Base-by-base conservation (phyloP, 2,797 vertebrate species). In the Thalassophryne amazonica region DNA sequence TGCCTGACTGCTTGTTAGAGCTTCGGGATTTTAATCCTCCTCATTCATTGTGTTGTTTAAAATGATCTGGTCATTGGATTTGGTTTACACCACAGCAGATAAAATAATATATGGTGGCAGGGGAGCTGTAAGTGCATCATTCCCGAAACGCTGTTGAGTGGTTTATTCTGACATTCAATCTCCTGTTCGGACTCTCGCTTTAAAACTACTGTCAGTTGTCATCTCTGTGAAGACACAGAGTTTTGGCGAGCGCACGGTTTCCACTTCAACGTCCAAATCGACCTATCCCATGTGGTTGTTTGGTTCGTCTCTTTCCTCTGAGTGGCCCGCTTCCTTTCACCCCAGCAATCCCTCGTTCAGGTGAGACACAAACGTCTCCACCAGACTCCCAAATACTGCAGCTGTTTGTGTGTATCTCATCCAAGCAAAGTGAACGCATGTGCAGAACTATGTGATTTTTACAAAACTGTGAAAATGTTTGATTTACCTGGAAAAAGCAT, bases 211-310 rank as follows among this genome's bases (percentile, higher is more conserved):
- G 55, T 71, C 75, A 32, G 49, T 40, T 38, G 51, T 67, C 30
- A 4, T 47, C 29, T 62, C 20, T 65, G 65, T 50, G 60, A 56
- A 48, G 70, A 69, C 71, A 60, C 45, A 45, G 67, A 40, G 41
- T 3, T 6, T 27, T 81, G 79, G 76, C 76, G 53, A 19, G 19
- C 1, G 5, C 45, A 72, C 75, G 73, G 67, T 60, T 68, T 68
- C 56, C 55, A 47, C 47, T 55, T 32, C 33, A 18, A 36, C n/a
- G 20, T 84, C 78, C 64, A 72, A 61, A 69, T 72, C 57, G 65
- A 76, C 63, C 69, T 80, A 71, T 80, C 76, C 83, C 83, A 78
- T 61, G 78, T 87, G 81, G 57, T 84, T 69, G 81, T 57, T 84
- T 69, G 15, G 41, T 61, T 62, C 28, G 45, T 47, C 47, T 72